Evolutionary conservation across 1,140 invertebrate species (phyloP), one percentile per base, ranked within the genome.

Genomic region (Chironomus tepperi): DNA sequence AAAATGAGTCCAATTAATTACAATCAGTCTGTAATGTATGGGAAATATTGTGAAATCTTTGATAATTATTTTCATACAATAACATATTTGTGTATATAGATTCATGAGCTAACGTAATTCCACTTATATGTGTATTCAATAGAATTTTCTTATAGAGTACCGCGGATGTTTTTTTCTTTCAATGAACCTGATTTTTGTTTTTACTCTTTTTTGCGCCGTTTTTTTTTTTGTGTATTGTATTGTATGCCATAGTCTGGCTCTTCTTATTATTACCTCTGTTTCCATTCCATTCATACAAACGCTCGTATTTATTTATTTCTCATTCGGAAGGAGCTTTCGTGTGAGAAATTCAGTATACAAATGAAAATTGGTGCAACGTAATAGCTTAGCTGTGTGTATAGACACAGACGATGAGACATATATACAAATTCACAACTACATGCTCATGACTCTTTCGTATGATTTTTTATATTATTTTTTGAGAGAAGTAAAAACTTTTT

Each of bases 151-250:
- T 34, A 34, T 34, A 34, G 24, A 34, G 24, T 57, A 12, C 12
- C 47, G 47, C 47, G 47, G 47, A 57, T 57, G 12, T 57, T 57
- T 70, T 18, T 70, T 18, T 21, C 65, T 70, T 70, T 70, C 65
- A 70, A 18, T 70, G 65, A 70, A 70, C 65, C 65, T 70, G 65
- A 70, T 70, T 70, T 67, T 70, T 70, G 65, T 70, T 70, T 6
- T 70, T 70, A 70, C 12, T n/a, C 24, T 57, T 57, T 47, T 57
- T 57, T 57, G 47, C 47, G 47, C 47, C 47, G 47, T 57, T 70
- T 67, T 67, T 67, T 65, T 65, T 67, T 16, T 67, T 70, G 16
- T 70, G 65, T 70, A 19, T 70, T 34, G 24, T 34, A 34, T 34
- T 57, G 47, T 57, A 57, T 57, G n/a, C 47, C 47, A 57, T n/a